These are phyloP conservation scores for Drosophila seguyi DNA, from an alignment of 1,140 invertebrate species.

Conservation along the genomic window DNA sequence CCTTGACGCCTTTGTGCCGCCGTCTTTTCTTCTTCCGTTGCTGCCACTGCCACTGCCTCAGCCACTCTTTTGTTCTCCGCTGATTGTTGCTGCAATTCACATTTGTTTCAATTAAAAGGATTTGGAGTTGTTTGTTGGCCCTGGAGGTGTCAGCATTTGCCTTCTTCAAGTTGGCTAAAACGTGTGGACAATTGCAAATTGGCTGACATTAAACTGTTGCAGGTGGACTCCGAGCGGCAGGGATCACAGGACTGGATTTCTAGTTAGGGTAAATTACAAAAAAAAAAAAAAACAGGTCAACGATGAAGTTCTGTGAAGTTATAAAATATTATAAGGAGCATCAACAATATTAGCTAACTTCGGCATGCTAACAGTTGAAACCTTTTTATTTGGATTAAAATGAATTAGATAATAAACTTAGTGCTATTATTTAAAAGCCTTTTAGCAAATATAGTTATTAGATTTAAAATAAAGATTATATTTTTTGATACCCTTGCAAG, in stretches of 20 bases:
- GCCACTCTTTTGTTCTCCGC: conserved; percentile 36
- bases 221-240: not conserved
- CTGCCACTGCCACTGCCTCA: conserved; percentile 15
- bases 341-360: not conserved
- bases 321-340: not conserved
- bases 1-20: conserved; percentile 70
- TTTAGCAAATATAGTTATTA: too few relatives aligned
- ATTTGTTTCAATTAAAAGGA: conserved; percentile 84
- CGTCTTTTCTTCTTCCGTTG: conserved; percentile 29
- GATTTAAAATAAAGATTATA: too few relatives aligned
- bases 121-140: conserved; percentile 49
- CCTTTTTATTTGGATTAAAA: not conserved
- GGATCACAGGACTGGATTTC: not conserved
- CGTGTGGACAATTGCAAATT: conserved; percentile 58
- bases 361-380: not conserved
- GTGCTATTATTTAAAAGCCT: too few relatives aligned
- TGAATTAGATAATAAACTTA: not conserved
- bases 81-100: conserved; percentile 56
- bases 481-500: too few relatives aligned
- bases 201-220: conserved; percentile 10
- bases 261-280: not conserved
- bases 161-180: conserved; percentile 45
- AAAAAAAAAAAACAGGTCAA: too few relatives aligned
- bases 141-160: conserved; percentile 53
- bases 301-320: too few relatives aligned